These are phyloP conservation scores for Cephalopterus ornatus DNA, from an alignment of 2,113 vertebrate genomes.

Conservation along the genomic window DNA sequence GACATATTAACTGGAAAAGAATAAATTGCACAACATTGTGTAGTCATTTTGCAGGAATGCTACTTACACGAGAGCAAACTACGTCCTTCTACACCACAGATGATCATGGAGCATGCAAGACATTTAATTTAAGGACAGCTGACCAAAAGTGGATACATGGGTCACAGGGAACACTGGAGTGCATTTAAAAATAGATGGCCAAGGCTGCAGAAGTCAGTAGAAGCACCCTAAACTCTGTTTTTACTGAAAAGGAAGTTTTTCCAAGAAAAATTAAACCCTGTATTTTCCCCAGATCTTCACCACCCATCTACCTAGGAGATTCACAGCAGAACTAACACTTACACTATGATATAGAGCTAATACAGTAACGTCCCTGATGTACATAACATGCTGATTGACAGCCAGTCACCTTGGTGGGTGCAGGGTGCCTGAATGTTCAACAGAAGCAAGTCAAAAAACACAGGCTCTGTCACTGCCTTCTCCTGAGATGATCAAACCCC, in stretches of 20 bases:
- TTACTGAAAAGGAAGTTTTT: background rate
- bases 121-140: background rate
- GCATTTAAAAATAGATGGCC: background rate
- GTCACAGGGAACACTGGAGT: background rate
- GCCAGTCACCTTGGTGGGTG: background rate
- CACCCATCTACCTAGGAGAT: background rate
- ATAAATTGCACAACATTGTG: background rate
- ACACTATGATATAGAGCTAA: background rate
- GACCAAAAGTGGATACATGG: background rate
- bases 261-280: background rate
- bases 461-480: background rate
- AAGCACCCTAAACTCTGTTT: background rate
- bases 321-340: background rate
- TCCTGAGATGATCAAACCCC: accelerated
- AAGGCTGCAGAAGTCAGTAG: background rate
- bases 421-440: accelerated
- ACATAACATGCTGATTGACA: background rate
- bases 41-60: conserved; percentile 28
- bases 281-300: too few species aligned
- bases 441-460: background rate
- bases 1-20: conserved; percentile 16
- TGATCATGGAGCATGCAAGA: background rate
- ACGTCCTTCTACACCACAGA: background rate
- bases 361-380: background rate
- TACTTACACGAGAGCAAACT: background rate